A percentile compares a stretch with the other conserved stretches of the same genome.
phyloP scores from a whole-genome alignment of 2,888 invertebrate genomes.

The Chrysopilus asiliformis region DNA sequence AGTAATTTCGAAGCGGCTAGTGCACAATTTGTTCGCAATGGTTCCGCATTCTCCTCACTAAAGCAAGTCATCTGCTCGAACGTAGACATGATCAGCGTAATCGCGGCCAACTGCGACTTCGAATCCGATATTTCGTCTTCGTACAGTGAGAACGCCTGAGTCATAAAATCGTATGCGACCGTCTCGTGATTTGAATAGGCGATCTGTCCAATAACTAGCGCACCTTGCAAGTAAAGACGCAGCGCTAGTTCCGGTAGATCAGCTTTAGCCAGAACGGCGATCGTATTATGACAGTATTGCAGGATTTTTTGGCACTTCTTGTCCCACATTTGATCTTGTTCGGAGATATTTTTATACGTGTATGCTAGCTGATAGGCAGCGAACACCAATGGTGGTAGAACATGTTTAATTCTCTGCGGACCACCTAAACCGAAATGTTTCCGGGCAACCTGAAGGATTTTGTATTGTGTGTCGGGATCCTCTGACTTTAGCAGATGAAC shows the following conservation, averaged over 20 bases:
- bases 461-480: conserved; percentile 72
- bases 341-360: conserved; percentile 60
- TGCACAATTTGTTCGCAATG: conserved; percentile 89
- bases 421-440: conserved; percentile 89
- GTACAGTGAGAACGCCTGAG: conserved; percentile 85
- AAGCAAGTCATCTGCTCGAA: conserved; percentile 92
- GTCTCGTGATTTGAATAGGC: conserved; percentile 91
- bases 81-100: conserved; percentile 89
- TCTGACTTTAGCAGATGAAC: conserved; percentile 73
- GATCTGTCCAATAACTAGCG: conserved; percentile 82
- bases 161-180: conserved; percentile 96
- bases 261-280: conserved; percentile 86
- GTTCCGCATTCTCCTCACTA: conserved; percentile 92
- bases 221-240: conserved; percentile 89
- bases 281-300: conserved; percentile 94
- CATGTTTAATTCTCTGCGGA: conserved; percentile 71
- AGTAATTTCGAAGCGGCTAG: conserved; percentile 89
- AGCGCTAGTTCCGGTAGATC: conserved; percentile 89
- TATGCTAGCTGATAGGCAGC: conserved; percentile 83
- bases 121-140: conserved; percentile 98
- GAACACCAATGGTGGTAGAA: conserved; percentile 88
- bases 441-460: conserved; percentile 77
- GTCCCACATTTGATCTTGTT: conserved; percentile 94
- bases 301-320: conserved; percentile 97
- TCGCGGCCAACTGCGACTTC: conserved; percentile 90